Conservation (phyloP, 1,140 invertebrate species). For the Leptinotarsa undecemlineata region DNA sequence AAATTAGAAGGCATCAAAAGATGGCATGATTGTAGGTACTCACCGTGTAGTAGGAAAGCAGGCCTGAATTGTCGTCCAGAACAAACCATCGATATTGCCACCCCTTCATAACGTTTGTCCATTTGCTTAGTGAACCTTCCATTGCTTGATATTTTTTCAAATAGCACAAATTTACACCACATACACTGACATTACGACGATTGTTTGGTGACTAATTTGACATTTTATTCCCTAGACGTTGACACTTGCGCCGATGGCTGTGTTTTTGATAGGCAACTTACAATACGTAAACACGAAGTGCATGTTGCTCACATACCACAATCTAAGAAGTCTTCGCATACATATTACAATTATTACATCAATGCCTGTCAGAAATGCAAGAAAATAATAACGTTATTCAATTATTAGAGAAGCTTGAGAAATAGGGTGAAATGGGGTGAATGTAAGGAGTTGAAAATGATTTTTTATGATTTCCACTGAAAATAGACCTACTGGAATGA, state of each 20-base stretch:
- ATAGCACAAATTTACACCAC: constrained; percentile 24
- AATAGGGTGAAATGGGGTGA: too few relatives aligned
- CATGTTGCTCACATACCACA: too few relatives aligned
- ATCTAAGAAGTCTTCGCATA: too few relatives aligned
- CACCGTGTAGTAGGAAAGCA: constrained; percentile 97
- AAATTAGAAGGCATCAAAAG: background rate
- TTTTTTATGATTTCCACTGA: too few relatives aligned
- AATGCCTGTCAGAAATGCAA: too few relatives aligned
- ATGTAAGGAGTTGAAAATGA: too few relatives aligned
- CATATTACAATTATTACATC: too few relatives aligned
- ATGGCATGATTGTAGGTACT: constrained; percentile 55
- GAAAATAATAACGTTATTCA: too few relatives aligned
- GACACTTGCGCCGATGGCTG: constrained; percentile 23
- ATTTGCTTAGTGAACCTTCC: constrained; percentile 99
- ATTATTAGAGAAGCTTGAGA: too few relatives aligned
- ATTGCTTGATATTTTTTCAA: constrained; percentile 66
- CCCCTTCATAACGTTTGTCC: constrained; percentile 99
- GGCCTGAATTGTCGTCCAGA: constrained; percentile 91
- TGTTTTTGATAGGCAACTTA: constrained; percentile 7
- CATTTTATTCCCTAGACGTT: constrained; percentile 22
- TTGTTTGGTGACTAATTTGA: constrained; percentile 38
- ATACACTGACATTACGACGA: constrained; percentile 24
- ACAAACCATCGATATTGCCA: constrained; percentile 99
- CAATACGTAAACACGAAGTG: background rate
- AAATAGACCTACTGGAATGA: too few relatives aligned